Evolutionary conservation across 2,113 vertebrate genomes (phyloP).

Genomic region (Gadus macrocephalus): DNA sequence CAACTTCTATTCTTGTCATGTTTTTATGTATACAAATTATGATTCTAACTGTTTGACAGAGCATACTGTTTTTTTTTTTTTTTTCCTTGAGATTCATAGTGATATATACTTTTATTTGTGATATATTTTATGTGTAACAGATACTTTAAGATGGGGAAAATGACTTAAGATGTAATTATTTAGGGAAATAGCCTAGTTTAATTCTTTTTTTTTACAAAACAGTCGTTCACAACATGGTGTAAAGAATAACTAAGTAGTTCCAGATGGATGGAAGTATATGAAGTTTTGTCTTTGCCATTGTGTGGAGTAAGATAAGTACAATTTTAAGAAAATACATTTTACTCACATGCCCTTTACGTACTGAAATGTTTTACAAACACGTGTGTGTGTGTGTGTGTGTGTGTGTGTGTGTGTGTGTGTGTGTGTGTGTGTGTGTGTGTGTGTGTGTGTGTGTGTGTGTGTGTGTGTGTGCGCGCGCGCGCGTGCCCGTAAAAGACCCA

Average conservation of each 20-base stretch:
- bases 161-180: slow-evolving; percentile 60
- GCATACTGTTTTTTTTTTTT: slow-evolving; percentile 41
- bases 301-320: slow-evolving; percentile 40
- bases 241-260: slow-evolving; percentile 32
- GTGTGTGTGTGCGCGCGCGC: no score
- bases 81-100: slow-evolving; percentile 46
- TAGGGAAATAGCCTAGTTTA: slow-evolving; percentile 41
- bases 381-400: slow-evolving; percentile 26
- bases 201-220: slow-evolving; percentile 37
- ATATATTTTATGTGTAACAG: slow-evolving; percentile 52
- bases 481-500: no score
- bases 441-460: slow-evolving; percentile 1
- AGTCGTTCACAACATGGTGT: slow-evolving; percentile 40
- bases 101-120: slow-evolving; percentile 51
- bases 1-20: slow-evolving; percentile 43
- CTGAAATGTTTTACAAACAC: slow-evolving; percentile 2
- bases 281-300: slow-evolving; percentile 12
- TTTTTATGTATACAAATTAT: slow-evolving; percentile 60
- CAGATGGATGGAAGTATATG: slow-evolving; percentile 11
- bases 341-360: slow-evolving; percentile 25
- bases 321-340: slow-evolving; percentile 18
- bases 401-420: neutral
- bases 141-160: slow-evolving; percentile 44
- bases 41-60: slow-evolving; percentile 47
- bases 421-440: neutral